These are phyloP conservation scores for Leptura quadrifasciata DNA, from an alignment of 2,888 invertebrate genomes.

Conservation along the genomic window DNA sequence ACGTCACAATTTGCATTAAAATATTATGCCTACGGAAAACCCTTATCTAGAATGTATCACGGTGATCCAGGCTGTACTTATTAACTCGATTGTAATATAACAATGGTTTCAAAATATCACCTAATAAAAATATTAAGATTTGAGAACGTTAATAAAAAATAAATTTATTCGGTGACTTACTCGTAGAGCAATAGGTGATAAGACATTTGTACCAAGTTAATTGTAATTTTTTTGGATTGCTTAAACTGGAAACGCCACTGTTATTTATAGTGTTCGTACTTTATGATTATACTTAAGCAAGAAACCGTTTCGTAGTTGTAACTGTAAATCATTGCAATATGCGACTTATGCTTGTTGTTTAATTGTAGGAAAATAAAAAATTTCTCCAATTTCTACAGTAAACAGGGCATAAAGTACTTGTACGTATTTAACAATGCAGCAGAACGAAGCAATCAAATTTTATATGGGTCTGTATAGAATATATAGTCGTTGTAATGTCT, in stretches of 20 bases:
- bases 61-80: no score
- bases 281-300: neutral
- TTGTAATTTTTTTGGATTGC: no score
- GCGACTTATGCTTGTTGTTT: constrained; percentile 24
- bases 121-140: no score
- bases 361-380: constrained; percentile 35
- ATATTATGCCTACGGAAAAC: no score
- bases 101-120: no score
- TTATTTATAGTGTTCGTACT: neutral
- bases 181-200: no score
- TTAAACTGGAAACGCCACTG: constrained; percentile 1
- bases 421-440: constrained; percentile 14
- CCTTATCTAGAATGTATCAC: no score
- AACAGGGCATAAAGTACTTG: constrained; percentile 30
- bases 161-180: no score
- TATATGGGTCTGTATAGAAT: neutral
- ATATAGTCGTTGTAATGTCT: neutral
- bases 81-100: no score
- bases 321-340: constrained; percentile 33
- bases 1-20: no score
- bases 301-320: constrained; percentile 18
- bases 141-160: no score
- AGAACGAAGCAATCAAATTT: neutral
- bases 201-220: no score
- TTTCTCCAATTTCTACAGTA: constrained; percentile 30